phyloP scores from a whole-genome alignment of 2,113 vertebrate genomes.

The Leptobrachium leishanense region DNA sequence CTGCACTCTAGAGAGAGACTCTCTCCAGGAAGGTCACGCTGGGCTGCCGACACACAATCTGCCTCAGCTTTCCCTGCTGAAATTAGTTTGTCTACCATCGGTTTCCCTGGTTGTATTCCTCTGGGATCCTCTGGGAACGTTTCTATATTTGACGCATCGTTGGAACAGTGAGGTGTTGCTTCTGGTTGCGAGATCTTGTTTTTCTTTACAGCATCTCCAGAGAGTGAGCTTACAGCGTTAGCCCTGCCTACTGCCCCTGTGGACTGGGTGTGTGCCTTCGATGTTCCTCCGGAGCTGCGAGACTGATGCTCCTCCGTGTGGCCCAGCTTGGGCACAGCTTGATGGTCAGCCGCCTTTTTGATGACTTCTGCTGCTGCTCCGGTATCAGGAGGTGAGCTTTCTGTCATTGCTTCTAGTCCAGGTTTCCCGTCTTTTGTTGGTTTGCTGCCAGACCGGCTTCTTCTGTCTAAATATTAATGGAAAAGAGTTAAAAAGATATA shows the following conservation, averaged over 20 bases:
- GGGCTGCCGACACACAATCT: conserved; percentile 45
- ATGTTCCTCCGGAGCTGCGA: conserved; percentile 48
- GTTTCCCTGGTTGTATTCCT: conserved; percentile 46
- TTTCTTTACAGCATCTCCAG: conserved; percentile 53
- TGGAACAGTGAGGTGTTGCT: conserved; percentile 53
- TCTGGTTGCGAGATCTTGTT: conserved; percentile 53
- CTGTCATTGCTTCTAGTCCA: conserved; percentile 39
- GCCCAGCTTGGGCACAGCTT: conserved; percentile 53
- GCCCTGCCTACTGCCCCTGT: conserved; percentile 55
- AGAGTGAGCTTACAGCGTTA: conserved; percentile 52
- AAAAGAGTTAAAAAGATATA: conserved; percentile 53
- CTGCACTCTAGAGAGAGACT: conserved; percentile 4
- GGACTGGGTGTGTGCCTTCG: conserved; percentile 62
- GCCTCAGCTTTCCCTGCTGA: conserved; percentile 49
- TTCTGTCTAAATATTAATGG: conserved; percentile 63
- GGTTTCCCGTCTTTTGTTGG: conserved; percentile 52
- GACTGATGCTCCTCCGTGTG: conserved; percentile 63
- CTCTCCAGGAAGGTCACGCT: conserved; percentile 8
- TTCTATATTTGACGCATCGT: conserved; percentile 56
- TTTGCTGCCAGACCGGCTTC: conserved; percentile 55
- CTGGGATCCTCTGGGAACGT: conserved; percentile 37
- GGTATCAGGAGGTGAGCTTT: conserved; percentile 29
- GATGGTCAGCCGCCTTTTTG: conserved; percentile 39
- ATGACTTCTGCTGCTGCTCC: conserved; percentile 35
- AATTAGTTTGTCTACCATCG: conserved; percentile 57